Evolutionary conservation across 1,140 invertebrate genomes (phyloP), one percentile per base, ranked within the genome.

Genomic region (Xylocopa sonorina): DNA sequence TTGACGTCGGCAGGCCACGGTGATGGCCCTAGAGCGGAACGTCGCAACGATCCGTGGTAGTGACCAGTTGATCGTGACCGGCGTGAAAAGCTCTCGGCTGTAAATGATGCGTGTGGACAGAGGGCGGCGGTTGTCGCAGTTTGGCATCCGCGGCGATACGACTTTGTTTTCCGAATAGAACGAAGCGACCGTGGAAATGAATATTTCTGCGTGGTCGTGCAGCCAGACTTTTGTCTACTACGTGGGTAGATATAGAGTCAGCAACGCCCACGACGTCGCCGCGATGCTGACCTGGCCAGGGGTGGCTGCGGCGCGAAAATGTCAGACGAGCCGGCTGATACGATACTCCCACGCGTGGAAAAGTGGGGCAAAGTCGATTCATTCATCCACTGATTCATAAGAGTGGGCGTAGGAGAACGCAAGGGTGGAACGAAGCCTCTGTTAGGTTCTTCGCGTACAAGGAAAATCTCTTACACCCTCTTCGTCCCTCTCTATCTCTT

Each of bases 351-450:
- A 90, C 89, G 88, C 85, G 63, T 41, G 27, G 55, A 66, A 88
- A 90, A 90, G 81, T 90, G 80, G 89, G 87, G 84, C 88, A 90
- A 89, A 90, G 88, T 89, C 87, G 88, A 89, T 89, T 90, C 89
- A 90, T 90, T 90, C 89, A 90, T 90, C 83, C 76, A 87, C 88
- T 90, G 88, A 90, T 89, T 89, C 88, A 89, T 86, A 85, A 85
- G 80, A 63, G 83, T 87, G 71, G 82, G 83, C 74, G 86, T 82
- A 73, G 58, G 41, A 78, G 24, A 21, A 27, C 10, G 63, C 46
- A 66, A 81, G 64, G 80, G 83, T 82, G 58, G 78, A 53, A 71
- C 57, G 63, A 64, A 48, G 60, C 67, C n/a, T 27, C 57, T n/a
- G 32, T 32, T 32, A 16, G 32, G 29, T 48, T 53, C 48, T 69